Base-by-base conservation (phyloP, 2,797 vertebrate species). In the Microhierax caerulescens region DNA sequence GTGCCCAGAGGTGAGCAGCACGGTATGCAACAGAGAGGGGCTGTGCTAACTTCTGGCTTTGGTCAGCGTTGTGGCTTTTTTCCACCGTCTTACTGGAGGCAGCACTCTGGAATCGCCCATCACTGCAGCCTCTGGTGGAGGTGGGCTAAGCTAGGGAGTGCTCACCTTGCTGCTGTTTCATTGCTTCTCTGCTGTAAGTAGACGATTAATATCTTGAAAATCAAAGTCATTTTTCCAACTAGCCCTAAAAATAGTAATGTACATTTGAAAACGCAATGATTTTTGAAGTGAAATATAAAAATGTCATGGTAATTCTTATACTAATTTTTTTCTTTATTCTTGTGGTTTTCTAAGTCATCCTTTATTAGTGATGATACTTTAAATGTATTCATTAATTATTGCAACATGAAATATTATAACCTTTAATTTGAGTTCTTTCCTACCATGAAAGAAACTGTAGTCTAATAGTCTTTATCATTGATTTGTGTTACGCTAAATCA, bases 331-430 rank as follows among this genome's bases (percentile, higher is more conserved):
- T 79, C 85, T 88, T 90, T 73, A 64, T 70, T 80, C 64, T 85
- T 65, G 56, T 16, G 57, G 41, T 64, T 94, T 85, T 41, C 11
- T 43, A 85, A 90, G 27, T 75, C 53, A 53, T 78, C 11, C 28
- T 92, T 93, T 93, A 60, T 86, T 65, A 63, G 47, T 79, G 39
- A 69, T 94, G 73, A 68, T 45, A 53, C 79, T 73, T 83, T 59
- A 85, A 80, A 88, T 54, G 24, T 70, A 57, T 86, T 79, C n/a
- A 80, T 91, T 91, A 89, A 94, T 89, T 85, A 88, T 88, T 78
- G 34, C 54, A 69, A 25, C 32, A 60, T 69, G 90, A 65, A 69
- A 89, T 41, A 68, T 68, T 85, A 43, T 68, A 88, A 75, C 50
- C 60, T 77, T 88, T 75, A 50, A 79, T 84, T 75, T 94, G 59